Percentiles rank a stretch among this genome's conserved stretches.
These are phyloP conservation scores for Horisme vitalbata DNA, from an alignment of 2,888 invertebrate species.

Conservation along the genomic window DNA sequence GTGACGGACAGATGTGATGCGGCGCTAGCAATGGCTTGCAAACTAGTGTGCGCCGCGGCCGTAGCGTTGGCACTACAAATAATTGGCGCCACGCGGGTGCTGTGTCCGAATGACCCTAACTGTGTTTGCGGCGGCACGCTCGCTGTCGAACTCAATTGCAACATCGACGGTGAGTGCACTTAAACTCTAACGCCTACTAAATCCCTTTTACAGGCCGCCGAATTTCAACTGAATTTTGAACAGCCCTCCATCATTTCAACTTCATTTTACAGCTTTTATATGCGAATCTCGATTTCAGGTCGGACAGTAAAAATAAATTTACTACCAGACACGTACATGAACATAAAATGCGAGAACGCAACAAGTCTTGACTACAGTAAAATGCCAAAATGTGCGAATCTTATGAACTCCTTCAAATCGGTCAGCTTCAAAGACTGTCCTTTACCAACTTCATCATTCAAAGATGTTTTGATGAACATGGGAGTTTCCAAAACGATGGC, in stretches of 20 bases:
- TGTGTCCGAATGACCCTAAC: constrained; percentile 76
- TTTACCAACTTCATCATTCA: constrained; percentile 75
- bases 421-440: constrained; percentile 82
- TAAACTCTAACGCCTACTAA: constrained; percentile 38
- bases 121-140: constrained; percentile 76
- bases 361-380: constrained; percentile 67
- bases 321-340: constrained; percentile 69
- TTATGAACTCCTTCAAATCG: constrained; percentile 64
- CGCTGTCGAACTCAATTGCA: constrained; percentile 74
- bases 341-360: constrained; percentile 69
- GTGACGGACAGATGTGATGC: constrained; percentile 37
- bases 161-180: constrained; percentile 76
- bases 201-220: constrained; percentile 38
- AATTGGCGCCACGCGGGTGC: constrained; percentile 63
- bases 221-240: constrained; percentile 5
- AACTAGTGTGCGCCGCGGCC: constrained; percentile 58
- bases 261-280: constrained; percentile 19
- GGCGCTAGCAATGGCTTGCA: constrained; percentile 55
- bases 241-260: constrained; percentile 4
- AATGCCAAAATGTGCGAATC: constrained; percentile 74
- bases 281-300: constrained; percentile 58
- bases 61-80: constrained; percentile 63
- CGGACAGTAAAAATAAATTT: constrained; percentile 67
- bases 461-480: constrained; percentile 69
- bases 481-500: constrained; percentile 77